phyloP scores from a whole-genome alignment of 1,140 invertebrate genomes.

The Macrobrachium nipponense region DNA sequence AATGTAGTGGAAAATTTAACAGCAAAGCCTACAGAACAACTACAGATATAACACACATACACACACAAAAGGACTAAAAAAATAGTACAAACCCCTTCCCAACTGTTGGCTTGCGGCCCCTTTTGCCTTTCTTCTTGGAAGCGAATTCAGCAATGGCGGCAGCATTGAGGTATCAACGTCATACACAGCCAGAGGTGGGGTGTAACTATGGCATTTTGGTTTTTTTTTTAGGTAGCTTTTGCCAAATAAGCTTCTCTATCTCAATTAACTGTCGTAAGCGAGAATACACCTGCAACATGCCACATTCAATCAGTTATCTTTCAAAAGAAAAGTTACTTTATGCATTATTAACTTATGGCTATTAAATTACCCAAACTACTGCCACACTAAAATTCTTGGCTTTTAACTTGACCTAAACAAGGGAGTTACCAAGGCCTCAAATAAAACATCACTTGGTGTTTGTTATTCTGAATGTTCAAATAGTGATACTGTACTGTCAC shows the following conservation, averaged over 20 bases:
- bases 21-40: too few species aligned
- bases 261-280: slow-evolving; percentile 68
- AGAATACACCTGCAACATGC: slow-evolving; percentile 66
- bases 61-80: neutral
- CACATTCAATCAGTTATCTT: neutral
- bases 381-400: too few species aligned
- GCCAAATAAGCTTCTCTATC: slow-evolving; percentile 66
- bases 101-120: slow-evolving; percentile 8
- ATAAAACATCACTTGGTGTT: too few species aligned
- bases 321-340: neutral
- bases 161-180: slow-evolving; percentile 40
- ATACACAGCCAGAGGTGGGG: slow-evolving; percentile 63
- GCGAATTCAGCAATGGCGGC: neutral
- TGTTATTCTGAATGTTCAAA: too few species aligned
- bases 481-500: too few species aligned
- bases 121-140: slow-evolving; percentile 37
- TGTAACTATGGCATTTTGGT: slow-evolving; percentile 61
- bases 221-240: too few species aligned
- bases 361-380: too few species aligned
- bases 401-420: too few species aligned
- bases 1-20: too few species aligned
- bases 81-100: slow-evolving; percentile 44
- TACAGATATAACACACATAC: neutral
- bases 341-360: too few species aligned
- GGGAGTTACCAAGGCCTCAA: too few species aligned